Percentiles rank a stretch among this genome's conserved stretches.
These are phyloP conservation scores for Tragulus kanchil DNA, from an alignment of 2,113 vertebrate species.

Conservation along the genomic window DNA sequence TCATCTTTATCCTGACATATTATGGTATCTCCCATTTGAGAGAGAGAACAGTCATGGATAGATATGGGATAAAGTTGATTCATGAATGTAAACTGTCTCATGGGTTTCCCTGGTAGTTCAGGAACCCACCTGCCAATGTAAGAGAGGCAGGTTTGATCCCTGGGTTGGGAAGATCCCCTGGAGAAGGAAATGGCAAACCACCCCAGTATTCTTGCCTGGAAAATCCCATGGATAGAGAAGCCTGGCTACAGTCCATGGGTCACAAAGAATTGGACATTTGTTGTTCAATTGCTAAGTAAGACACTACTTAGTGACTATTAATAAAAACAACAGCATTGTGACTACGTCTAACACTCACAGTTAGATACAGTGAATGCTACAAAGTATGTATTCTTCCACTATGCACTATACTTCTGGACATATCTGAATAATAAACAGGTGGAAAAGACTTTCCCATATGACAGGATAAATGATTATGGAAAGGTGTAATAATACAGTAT, in stretches of 20 bases:
- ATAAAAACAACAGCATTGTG: not conserved
- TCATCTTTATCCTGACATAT: not conserved
- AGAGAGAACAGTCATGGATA: not conserved
- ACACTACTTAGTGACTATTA: not conserved
- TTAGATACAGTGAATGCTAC: not conserved
- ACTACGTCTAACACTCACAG: not conserved
- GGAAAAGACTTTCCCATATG: not conserved
- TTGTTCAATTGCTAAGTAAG: no score
- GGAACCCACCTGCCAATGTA: not conserved
- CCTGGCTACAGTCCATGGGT: not conserved
- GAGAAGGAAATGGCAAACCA: not conserved
- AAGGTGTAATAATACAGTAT: not conserved
- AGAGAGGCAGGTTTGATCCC: not conserved
- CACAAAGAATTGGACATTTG: not conserved
- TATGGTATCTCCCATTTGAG: not conserved
- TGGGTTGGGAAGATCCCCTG: not conserved
- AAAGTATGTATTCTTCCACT: not conserved
- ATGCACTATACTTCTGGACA: not conserved
- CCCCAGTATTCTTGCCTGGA: not conserved
- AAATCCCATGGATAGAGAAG: not conserved
- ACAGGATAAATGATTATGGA: constrained; percentile 8
- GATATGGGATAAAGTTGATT: constrained; percentile 3
- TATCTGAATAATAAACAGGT: not conserved
- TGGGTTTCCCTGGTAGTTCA: not conserved
- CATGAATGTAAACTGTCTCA: not conserved